phyloP scores from a whole-genome alignment of 2,797 vertebrate species.

The Lepus townsendii region DNA sequence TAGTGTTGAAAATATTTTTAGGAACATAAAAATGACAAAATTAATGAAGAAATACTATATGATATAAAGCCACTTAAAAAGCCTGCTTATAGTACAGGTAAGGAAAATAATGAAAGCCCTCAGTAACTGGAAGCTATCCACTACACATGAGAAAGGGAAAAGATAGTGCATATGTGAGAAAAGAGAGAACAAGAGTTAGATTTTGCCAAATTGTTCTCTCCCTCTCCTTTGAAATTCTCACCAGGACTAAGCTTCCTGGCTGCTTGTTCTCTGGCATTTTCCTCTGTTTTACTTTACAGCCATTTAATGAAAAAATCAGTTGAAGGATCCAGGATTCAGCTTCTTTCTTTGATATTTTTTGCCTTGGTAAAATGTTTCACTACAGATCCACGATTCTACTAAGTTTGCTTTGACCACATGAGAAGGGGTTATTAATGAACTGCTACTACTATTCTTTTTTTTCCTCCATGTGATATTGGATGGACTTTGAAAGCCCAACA shows the following conservation, averaged over 20 bases:
- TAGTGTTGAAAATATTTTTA: background rate
- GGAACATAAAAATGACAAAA: constrained; percentile 16
- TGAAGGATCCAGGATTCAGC: background rate
- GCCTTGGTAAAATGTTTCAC: background rate
- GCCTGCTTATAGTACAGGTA: background rate
- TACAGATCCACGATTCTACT: background rate
- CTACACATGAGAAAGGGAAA: background rate
- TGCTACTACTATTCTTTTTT: background rate
- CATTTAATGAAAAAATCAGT: background rate
- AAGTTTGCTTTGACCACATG: background rate
- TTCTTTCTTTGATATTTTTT: background rate
- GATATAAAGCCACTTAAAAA: background rate
- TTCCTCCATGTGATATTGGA: background rate
- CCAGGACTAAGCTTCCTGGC: background rate
- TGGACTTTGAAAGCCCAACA: background rate
- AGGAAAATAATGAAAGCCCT: background rate
- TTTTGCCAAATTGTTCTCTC: constrained; percentile 21
- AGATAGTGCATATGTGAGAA: background rate
- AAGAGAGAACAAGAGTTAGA: background rate
- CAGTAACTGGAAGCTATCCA: background rate
- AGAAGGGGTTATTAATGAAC: background rate
- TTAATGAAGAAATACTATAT: constrained; percentile 27
- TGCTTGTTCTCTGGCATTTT: constrained; percentile 9
- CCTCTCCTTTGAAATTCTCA: background rate
- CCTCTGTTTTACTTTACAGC: background rate